Percentiles rank a stretch among this genome's conserved stretches.
Conservation (phyloP, 2,888 invertebrate species). For the Didymodactylos carnosus region DNA sequence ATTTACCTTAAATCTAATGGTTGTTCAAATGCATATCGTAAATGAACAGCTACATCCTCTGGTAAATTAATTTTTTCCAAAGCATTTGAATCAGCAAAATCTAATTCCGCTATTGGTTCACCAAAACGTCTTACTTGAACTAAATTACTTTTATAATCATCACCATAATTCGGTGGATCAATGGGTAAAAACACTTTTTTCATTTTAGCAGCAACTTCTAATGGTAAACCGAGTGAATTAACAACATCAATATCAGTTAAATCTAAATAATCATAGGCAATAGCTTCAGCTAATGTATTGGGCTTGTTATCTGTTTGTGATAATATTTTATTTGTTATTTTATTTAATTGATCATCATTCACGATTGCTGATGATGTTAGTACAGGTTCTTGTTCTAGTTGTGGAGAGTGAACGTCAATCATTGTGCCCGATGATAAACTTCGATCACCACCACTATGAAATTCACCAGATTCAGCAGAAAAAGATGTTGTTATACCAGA, state of each 20-base stretch:
- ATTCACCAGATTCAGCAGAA: too few relatives aligned
- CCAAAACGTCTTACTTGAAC: not conserved
- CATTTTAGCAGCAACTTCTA: not conserved
- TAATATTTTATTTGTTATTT: not conserved
- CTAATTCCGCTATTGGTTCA: not conserved
- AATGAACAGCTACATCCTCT: not conserved
- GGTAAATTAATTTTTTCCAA: not conserved
- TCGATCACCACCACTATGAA: too few relatives aligned
- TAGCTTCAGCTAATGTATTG: not conserved
- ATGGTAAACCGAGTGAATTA: not conserved
- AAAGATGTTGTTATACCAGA: too few relatives aligned
- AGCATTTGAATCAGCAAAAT: not conserved
- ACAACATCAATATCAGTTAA: too few relatives aligned
- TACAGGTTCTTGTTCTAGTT: too few relatives aligned
- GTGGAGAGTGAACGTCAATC: too few relatives aligned
- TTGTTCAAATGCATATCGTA: not conserved
- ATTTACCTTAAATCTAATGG: too few relatives aligned
- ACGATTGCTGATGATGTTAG: too few relatives aligned
- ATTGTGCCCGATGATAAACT: too few relatives aligned
- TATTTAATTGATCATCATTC: not conserved
- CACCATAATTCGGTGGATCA: not conserved
- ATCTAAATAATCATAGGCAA: not conserved
- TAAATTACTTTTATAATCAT: not conserved
- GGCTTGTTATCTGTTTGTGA: not conserved
- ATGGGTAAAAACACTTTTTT: not conserved